Percentiles rank a stretch among this genome's conserved stretches.
Conservation (phyloP, 92 coral and sea anemone species). For the Porites evermanni region DNA sequence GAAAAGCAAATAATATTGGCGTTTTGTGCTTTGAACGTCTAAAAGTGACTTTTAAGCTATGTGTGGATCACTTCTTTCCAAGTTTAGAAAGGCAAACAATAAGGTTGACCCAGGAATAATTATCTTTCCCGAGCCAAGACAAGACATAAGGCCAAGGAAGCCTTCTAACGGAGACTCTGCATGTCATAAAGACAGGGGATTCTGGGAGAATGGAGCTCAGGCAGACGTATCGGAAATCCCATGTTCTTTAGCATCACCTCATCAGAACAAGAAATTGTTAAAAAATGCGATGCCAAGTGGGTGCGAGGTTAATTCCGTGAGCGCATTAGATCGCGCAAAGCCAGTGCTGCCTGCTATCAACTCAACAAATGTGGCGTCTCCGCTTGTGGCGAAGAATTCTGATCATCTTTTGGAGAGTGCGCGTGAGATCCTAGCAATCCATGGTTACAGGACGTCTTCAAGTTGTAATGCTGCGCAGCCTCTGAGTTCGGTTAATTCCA, state of each 20-base stretch:
- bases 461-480: conserved; percentile 12
- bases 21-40: not conserved
- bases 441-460: not conserved
- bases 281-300: not conserved
- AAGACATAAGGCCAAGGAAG: not conserved
- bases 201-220: not conserved
- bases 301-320: not conserved
- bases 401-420: conserved; percentile 20
- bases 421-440: conserved; percentile 26
- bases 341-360: conserved; percentile 2
- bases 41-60: not conserved
- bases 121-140: not conserved
- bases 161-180: not conserved
- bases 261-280: not conserved
- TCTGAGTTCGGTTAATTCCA: conserved; percentile 3
- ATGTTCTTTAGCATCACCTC: not conserved
- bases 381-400: not conserved
- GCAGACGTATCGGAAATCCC: not conserved
- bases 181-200: not conserved
- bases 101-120: conserved; percentile 2
- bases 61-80: conserved; percentile 44
- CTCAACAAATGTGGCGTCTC: not conserved
- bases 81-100: not conserved
- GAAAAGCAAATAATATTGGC: not conserved
- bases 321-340: conserved; percentile 6